Evolutionary conservation across 1,140 invertebrate genomes (phyloP).

Genomic region (Monomorium pharaonis): DNA sequence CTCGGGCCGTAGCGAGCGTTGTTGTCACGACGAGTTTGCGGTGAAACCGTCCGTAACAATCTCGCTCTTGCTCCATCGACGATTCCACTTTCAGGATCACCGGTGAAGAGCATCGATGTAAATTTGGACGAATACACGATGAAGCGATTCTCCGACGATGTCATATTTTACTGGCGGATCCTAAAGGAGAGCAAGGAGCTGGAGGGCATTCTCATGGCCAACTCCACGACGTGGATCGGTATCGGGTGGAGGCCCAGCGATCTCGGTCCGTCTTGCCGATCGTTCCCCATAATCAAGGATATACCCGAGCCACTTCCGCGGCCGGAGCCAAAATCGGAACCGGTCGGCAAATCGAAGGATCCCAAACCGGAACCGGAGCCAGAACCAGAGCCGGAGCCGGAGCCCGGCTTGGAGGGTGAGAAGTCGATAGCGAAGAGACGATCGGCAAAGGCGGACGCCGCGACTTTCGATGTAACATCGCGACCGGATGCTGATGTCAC

Average conservation of each 20-base stretch:
- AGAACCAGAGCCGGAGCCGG: slow-evolving; percentile 76
- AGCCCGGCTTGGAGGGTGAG: slow-evolving; percentile 76
- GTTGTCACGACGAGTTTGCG: neutral
- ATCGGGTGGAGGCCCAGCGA: slow-evolving; percentile 92
- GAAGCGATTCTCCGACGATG: slow-evolving; percentile 89
- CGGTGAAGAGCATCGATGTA: slow-evolving; percentile 87
- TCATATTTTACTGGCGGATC: slow-evolving; percentile 93
- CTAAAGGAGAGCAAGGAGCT: slow-evolving; percentile 92
- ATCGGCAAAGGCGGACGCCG: slow-evolving; percentile 78
- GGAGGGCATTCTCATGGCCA: slow-evolving; percentile 93
- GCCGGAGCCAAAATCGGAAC: slow-evolving; percentile 81
- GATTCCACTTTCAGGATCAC: slow-evolving; percentile 86
- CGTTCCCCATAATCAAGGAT: slow-evolving; percentile 90
- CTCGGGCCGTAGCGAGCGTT: neutral
- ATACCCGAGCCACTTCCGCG: slow-evolving; percentile 79
- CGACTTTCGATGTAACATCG: slow-evolving; percentile 68
- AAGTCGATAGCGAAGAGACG: slow-evolving; percentile 82
- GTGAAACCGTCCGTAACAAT: slow-evolving; percentile 7
- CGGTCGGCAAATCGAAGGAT: slow-evolving; percentile 66
- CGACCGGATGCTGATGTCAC: slow-evolving; percentile 85
- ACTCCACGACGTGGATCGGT: slow-evolving; percentile 94
- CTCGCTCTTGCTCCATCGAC: neutral
- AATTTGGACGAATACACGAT: slow-evolving; percentile 89
- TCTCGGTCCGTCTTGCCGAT: slow-evolving; percentile 90
- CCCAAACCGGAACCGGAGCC: slow-evolving; percentile 71